Evolutionary conservation across 2,888 invertebrate genomes (phyloP), one percentile per base, ranked within the genome.

Genomic region (Dromius quadrimaculatus): DNA sequence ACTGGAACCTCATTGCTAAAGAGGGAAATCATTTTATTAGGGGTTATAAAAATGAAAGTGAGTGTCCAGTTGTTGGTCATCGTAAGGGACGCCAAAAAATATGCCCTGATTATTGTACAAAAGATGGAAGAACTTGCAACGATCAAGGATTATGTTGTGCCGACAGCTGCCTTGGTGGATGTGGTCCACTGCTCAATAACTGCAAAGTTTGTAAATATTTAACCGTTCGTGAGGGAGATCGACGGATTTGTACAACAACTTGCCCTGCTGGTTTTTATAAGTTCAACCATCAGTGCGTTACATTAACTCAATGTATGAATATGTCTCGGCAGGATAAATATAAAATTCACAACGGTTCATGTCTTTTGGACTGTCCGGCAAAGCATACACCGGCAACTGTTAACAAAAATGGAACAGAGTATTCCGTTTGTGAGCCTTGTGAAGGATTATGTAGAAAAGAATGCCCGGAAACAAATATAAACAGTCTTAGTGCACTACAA

Each of bases 181-280:
- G 98, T 82, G 89, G 88, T 0, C 81, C 86, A 3, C 82, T 85
- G 4, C 79, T 83, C 0, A 82, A 85, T 13, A 85, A 90, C 74
- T 99, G 98, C 81, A 85, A 85, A 68, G 92, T 92, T n/a, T 99
- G 98, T 82, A 87, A 87, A 73, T 85, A 93, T 78, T 90, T 93
- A 77, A 87, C 88, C 66, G 83, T 89, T 71, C 85, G 87, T 36
- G 81, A 86, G 73, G 85, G 84, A 22, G 83, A 84, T 4, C 79
- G 83, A 38, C 79, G 83, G 3, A 84, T 83, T 50, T 96, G 96
- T 81, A 84, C 88, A 50, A 83, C 87, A 22, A 81, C 83, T 5
- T 95, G 95, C 78, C 93, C 93, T 0, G 76, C 79, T 0, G 84
- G 85, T 54, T 86, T 84, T 2, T 89, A 85, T 77, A 77, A 79